Base-by-base conservation (phyloP, 2,113 vertebrate genomes). In the Argyrosomus japonicus region DNA sequence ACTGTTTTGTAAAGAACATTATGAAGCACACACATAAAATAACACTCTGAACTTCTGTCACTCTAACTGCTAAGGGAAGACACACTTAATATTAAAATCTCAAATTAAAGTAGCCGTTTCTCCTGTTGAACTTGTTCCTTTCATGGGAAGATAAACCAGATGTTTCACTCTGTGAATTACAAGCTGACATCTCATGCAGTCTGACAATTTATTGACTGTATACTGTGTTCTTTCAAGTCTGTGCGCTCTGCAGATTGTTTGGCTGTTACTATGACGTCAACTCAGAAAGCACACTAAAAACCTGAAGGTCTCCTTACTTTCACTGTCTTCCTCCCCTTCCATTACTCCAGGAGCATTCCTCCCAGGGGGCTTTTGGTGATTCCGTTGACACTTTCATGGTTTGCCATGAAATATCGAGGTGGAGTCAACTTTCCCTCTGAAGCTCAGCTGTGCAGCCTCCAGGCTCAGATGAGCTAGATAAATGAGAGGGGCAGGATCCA, bases 191-290 rank as follows among this genome's bases (percentile, higher is more conserved):
- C 23, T 47, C n/a, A 50, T 40, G 21, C 67, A 72, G 77, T 29
- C 23, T 17, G 7, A 54, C 19, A 43, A 32, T 85, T 87, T 84
- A 83, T 50, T 70, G 80, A 68, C 48, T 48, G 69, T 85, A 48
- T 75, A 19, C 76, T 62, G 32, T 74, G 58, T 48, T 68, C 64
- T 79, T 64, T 71, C 11, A 57, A 68, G 61, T 23, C 43, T 87
- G 79, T 68, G 23, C 4, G 9, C 47, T 72, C 51, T 62, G 50
- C 50, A 72, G 67, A 81, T 82, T 91, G 84, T 90, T 88, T 87
- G 79, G 40, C 67, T 68, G 82, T 92, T 85, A 51, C 81, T 67
- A 87, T 93, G 91, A 92, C 70, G 48, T 91, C 83, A 85, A 62
- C 65, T 40, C 6, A 40, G 81, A 75, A 84, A 90, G 17, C n/a